A percentile compares a stretch with the other conserved stretches of the same genome.
Conservation (phyloP, 2,888 invertebrate genomes). For the Podotricha telesiphe region DNA sequence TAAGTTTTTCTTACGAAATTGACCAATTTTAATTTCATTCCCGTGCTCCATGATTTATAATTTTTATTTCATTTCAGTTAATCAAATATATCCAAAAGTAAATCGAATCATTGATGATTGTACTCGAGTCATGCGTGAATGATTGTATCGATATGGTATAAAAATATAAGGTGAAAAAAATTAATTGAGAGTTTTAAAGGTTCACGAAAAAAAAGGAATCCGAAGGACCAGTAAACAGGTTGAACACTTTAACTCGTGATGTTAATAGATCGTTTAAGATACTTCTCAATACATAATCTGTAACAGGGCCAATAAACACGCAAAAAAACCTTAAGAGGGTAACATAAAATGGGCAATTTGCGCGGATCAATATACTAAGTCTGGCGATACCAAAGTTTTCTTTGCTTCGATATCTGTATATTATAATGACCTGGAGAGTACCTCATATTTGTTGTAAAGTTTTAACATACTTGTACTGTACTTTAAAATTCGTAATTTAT, state of each 20-base stretch:
- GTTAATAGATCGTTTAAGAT: constrained; percentile 12
- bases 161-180: not conserved
- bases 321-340: constrained; percentile 21
- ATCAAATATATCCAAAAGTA: constrained; percentile 7
- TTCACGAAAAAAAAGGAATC: constrained; percentile 12
- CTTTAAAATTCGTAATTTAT: constrained; percentile 27
- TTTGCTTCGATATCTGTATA: constrained; percentile 35
- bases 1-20: constrained; percentile 19
- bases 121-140: constrained; percentile 15
- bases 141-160: constrained; percentile 20
- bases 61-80: constrained; percentile 14
- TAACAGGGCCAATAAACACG: constrained; percentile 24
- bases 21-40: not conserved
- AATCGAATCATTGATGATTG: constrained; percentile 13
- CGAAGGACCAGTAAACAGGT: constrained; percentile 9
- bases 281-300: constrained; percentile 18
- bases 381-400: constrained; percentile 42
- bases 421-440: constrained; percentile 29
- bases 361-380: constrained; percentile 41
- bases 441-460: constrained; percentile 25
- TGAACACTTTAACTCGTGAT: constrained; percentile 11
- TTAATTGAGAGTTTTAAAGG: constrained; percentile 10
- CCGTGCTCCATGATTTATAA: not conserved
- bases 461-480: constrained; percentile 27
- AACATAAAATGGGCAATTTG: constrained; percentile 33